These are phyloP conservation scores for Pterois miles DNA, from an alignment of 2,797 vertebrate genomes.

Conservation along the genomic window DNA sequence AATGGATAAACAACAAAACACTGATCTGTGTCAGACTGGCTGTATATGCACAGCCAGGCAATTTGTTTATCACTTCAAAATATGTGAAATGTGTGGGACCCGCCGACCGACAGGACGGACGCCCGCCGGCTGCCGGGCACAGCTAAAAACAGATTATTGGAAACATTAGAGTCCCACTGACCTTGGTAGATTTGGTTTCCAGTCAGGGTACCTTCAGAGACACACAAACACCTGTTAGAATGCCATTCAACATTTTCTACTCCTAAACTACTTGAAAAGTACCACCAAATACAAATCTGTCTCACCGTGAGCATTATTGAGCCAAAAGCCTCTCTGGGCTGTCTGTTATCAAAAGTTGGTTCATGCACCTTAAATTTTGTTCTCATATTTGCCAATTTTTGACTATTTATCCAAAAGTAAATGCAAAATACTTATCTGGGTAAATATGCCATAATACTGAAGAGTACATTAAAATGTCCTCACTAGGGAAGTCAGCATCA, in stretches of 20 bases:
- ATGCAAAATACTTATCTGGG: background rate
- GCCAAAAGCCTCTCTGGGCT: too few species aligned
- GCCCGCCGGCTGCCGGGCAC: background rate
- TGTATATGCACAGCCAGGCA: background rate
- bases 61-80: background rate
- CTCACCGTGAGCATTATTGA: too few species aligned
- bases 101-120: background rate
- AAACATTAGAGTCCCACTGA: slow-evolving; percentile 54
- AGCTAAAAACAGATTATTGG: slow-evolving; percentile 3
- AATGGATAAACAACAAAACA: background rate
- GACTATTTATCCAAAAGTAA: background rate
- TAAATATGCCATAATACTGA: background rate
- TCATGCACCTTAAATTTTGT: background rate
- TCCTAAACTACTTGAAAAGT: background rate
- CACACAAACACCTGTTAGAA: slow-evolving; percentile 17
- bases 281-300: background rate
- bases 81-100: background rate
- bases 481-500: background rate
- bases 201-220: slow-evolving; percentile 73
- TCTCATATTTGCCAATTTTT: background rate
- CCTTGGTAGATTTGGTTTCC: slow-evolving; percentile 72
- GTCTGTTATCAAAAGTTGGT: too few species aligned
- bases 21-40: background rate
- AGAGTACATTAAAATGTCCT: slow-evolving; percentile 56
- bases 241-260: background rate